Base-by-base conservation (phyloP, 1,140 invertebrate species). In the Hesperophylax magnus region DNA sequence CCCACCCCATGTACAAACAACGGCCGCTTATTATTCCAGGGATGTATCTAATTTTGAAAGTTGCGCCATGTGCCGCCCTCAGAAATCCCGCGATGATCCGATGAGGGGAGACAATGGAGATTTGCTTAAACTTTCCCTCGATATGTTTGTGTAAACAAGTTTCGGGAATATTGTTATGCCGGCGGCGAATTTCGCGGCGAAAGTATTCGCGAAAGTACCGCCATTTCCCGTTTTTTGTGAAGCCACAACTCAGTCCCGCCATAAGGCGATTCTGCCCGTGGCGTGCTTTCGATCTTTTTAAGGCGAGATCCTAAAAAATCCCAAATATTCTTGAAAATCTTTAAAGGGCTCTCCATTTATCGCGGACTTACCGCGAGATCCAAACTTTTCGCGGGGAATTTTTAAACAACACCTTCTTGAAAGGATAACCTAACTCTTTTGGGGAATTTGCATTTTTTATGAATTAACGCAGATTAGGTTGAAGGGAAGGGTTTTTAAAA, bases 31-130 rank as follows among this genome's bases (percentile, higher is more conserved):
- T 72, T 79, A 79, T 79, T 79, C 78, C 78, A 47, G 14, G 69
- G 63, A 79, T 79, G 78, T 79, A 79, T 79, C 78, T 79, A 79
- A 79, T 79, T 79, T 79, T 79, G 78, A 78, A 78, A 77, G 60
- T 77, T 67, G 58, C 61, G 76, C 76, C 76, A 77, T 67, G 76
- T 77, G 58, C 76, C 56, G 76, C 60, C 11, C 20, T 67, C 53
- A 65, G 61, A 22, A 65, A 47, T 47, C 58, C 39, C 22, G 31
- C 34, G 22, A 63, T 77, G 61, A 77, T 63, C 76, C 58, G 53
- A 52, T 53, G 56, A 63, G 65, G 61, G 58, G 27, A 53, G 31
- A 47, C 39, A 24, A 39, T 24, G 20, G 58, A 53, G 31, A 79
- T 79, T 79, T 79, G 53, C 47, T 74, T 79, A 27, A 52, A 79